Base-by-base conservation (phyloP, 2,797 vertebrate species). In the Sciurus vulgaris region DNA sequence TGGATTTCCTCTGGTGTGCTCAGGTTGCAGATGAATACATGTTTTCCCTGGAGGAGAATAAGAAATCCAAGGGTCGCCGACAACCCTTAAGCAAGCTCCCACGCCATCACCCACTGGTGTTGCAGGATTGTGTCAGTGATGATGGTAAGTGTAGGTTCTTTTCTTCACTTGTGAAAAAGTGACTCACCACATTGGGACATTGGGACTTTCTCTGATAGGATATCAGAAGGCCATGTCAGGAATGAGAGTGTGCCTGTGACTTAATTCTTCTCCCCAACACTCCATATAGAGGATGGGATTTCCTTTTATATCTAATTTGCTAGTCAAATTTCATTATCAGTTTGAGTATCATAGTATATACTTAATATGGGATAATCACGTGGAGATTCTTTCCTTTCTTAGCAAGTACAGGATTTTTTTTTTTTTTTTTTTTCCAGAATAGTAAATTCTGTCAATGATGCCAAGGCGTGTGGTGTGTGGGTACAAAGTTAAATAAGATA, bases 111-210 rank as follows among this genome's bases (percentile, higher is more conserved):
- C 99, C 99, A 0, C 99, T 99, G 0, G 96, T 99, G 92, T 96
- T 99, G 97, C 99, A 99, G 97, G 99, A 99, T 77, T 98, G 98
- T 30, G 89, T 98, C 97, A 99, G 99, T 73, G 99, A 99, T n/a
- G 99, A 99, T 5, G 99, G 99, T 99, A 93, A 98, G 54, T 97
- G 13, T 70, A 44, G 12, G 7, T 4, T 73, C 74, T n/a, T 33
- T 51, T 73, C 0, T 26, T 67, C 28, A 20, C 22, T 18, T 49
- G 30, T 7, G 69, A 59, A 89, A 20, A 7, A 1, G 74, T 11
- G 13, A 41, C 18, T 78, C 24, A 11, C 24, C 1, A 14, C 47
- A 0, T 44, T 24, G 78, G 69, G 38, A 51, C 82, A 0, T 44
- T 24, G 78, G 69, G 38, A 51, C 82, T 59, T 20, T 4, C 33